These are phyloP conservation scores for Phengaris alcon DNA, from an alignment of 2,888 invertebrate genomes.

Conservation along the genomic window DNA sequence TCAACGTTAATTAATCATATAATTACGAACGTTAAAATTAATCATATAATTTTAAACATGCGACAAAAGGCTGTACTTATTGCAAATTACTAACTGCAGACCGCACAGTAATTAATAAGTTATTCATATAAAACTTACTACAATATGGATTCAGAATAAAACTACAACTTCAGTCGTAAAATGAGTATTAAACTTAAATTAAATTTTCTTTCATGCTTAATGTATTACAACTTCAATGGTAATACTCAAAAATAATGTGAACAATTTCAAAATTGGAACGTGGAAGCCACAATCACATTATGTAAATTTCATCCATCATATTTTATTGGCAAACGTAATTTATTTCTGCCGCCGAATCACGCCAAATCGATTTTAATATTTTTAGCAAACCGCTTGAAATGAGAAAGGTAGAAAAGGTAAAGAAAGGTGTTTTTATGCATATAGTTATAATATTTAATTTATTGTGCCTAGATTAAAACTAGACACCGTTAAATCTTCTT, in stretches of 20 bases:
- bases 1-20: neutral
- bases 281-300: slow-evolving; percentile 36
- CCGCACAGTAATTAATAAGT: neutral
- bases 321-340: slow-evolving; percentile 47
- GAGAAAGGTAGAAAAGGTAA: no score
- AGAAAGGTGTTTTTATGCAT: neutral
- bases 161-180: neutral
- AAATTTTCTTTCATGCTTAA: slow-evolving; percentile 30
- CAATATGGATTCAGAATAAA: neutral
- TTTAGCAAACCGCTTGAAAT: slow-evolving; percentile 45
- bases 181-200: slow-evolving; percentile 8
- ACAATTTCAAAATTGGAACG: slow-evolving; percentile 36
- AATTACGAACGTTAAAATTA: no score
- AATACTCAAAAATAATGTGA: slow-evolving; percentile 32
- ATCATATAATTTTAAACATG: neutral
- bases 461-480: no score
- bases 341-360: slow-evolving; percentile 46
- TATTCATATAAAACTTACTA: neutral
- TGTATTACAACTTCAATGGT: slow-evolving; percentile 26
- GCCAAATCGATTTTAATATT: slow-evolving; percentile 42
- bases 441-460: no score
- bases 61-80: neutral
- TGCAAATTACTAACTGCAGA: neutral
- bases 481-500: no score
- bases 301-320: slow-evolving; percentile 43